phyloP scores from a whole-genome alignment of 2,113 vertebrate species.

The Hippocampus guttulatus region DNA sequence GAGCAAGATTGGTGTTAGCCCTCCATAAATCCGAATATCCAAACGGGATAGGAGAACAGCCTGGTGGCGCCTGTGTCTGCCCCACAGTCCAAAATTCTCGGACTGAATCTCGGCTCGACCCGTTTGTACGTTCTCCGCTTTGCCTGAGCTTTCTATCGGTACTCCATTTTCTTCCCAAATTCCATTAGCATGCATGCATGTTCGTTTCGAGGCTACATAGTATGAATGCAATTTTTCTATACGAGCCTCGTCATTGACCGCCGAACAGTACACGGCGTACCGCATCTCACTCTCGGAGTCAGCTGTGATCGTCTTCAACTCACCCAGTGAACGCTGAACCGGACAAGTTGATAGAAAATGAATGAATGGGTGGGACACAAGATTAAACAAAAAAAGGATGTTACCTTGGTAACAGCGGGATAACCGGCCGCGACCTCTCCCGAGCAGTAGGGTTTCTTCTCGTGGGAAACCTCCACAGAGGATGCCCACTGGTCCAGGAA shows the following conservation, averaged over 20 bases:
- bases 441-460: constrained; percentile 86
- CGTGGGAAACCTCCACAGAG: constrained; percentile 84
- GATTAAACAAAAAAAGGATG: neutral
- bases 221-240: neutral
- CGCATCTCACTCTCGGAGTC: neutral
- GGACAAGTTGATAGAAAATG: neutral
- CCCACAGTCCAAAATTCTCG: neutral
- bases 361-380: neutral
- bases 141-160: neutral
- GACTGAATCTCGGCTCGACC: neutral
- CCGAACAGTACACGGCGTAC: neutral
- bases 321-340: no score
- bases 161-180: neutral
- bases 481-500: constrained; percentile 97
- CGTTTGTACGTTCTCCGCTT: neutral
- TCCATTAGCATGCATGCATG: neutral
- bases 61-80: neutral
- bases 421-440: constrained; percentile 90
- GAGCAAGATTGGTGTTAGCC: neutral
- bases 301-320: neutral
- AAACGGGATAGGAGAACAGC: neutral
- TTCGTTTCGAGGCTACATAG: no score
- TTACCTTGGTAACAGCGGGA: constrained; percentile 89
- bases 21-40: neutral
- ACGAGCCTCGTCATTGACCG: neutral